Percentiles rank a stretch among this genome's conserved stretches.
Evolutionary conservation across 2,113 vertebrate species (phyloP).

Genomic region (Rhizomys pruinosus): DNA sequence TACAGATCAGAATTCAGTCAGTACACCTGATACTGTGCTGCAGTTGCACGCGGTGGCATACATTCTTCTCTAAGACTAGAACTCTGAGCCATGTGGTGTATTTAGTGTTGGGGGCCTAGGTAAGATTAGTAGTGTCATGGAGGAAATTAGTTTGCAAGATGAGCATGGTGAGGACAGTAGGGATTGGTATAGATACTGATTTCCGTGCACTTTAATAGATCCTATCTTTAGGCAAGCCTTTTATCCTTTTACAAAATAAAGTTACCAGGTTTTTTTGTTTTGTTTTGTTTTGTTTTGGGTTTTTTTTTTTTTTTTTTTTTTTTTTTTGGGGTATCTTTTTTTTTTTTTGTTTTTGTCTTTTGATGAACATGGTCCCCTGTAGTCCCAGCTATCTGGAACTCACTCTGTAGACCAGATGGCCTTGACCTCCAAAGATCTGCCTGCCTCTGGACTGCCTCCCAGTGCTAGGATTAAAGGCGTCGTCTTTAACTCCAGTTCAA

Average conservation of each 20-base stretch:
- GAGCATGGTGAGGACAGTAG: background rate
- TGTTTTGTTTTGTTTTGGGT: conserved; percentile 1
- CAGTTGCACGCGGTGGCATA: background rate
- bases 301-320: background rate
- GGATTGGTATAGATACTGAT: background rate
- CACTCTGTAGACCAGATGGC: too few relatives aligned
- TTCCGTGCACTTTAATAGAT: background rate
- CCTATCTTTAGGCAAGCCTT: too few relatives aligned
- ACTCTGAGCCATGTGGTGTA: background rate
- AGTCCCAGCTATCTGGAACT: too few relatives aligned
- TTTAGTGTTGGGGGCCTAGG: background rate
- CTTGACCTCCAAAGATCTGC: too few relatives aligned
- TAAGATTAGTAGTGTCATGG: background rate
- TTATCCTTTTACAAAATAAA: too few relatives aligned
- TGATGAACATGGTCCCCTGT: too few relatives aligned
- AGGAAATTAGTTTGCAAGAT: background rate
- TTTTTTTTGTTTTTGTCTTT: too few relatives aligned
- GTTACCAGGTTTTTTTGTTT: background rate
- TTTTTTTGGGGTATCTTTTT: background rate
- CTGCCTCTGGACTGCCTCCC: too few relatives aligned
- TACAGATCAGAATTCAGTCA: background rate
- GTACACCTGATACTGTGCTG: background rate
- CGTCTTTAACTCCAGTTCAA: too few relatives aligned
- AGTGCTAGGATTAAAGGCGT: too few relatives aligned
- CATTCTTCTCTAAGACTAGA: background rate